Evolutionary conservation across 2,888 invertebrate species (phyloP), one percentile per base, ranked within the genome.

Genomic region (Melinaea menophilus): DNA sequence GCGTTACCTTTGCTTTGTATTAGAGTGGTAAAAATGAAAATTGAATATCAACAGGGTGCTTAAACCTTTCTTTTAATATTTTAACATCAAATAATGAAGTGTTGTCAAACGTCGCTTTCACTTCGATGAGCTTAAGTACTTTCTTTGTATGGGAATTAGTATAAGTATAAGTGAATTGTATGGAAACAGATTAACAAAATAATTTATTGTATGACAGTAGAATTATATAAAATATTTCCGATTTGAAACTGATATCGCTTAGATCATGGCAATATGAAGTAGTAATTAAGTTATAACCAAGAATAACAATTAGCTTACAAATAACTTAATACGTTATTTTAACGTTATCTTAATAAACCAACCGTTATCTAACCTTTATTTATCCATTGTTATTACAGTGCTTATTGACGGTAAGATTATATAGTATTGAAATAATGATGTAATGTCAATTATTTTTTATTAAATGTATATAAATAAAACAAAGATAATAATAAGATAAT

Each of bases 11-110:
- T 58, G 35, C 59, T 61, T 67, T 61, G 58, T 69, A 54, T 62
- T 65, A 55, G 58, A 34, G 55, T 58, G 64, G 58, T 73, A 77
- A 73, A 74, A 75, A 69, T 70, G 72, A 78, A 81, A 81, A 88
- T 85, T 84, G 75, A 79, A 84, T 84, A 81, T 85, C 87, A 87
- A 89, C 85, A 86, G 83, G 85, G 82, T 81, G 79, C 79, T 67
- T 60, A 59, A 59, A 58, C 63, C 61, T 62, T 69, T 64, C 67
- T 69, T 64, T 51, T 74, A 72, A 65, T 55, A 62, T 62, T 64
- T 68, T 64, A 68, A 62, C 57, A 64, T 69, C 64, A 67, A 67
- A 80, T 75, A 78, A 76, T 73, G 65, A 35, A 63, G 72, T 81
- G 74, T 73, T 71, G 54, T 65, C 61, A 71, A 79, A 72, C 72